Evolutionary conservation across 2,113 vertebrate genomes (phyloP).

Genomic region (Plectropomus leopardus): DNA sequence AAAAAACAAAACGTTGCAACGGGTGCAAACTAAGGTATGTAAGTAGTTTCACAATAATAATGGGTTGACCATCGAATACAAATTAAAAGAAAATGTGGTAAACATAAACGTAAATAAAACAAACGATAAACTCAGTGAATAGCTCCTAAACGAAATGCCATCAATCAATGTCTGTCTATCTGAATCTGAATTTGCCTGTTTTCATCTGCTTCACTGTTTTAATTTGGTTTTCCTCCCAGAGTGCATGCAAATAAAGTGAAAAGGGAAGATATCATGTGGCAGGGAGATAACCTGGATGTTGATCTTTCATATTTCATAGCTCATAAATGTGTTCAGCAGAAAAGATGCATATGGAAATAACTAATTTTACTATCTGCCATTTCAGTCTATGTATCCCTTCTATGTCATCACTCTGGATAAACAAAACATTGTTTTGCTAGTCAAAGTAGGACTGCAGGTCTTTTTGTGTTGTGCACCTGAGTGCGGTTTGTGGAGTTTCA

Average conservation of each 20-base stretch:
- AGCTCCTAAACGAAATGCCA: too few species aligned
- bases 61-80: too few species aligned
- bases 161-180: background rate
- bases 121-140: too few species aligned
- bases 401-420: background rate
- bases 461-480: background rate
- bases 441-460: slow-evolving; percentile 20
- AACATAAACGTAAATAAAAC: too few species aligned
- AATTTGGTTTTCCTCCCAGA: background rate
- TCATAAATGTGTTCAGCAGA: background rate
- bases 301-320: background rate
- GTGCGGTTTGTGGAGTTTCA: background rate
- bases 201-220: background rate
- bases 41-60: too few species aligned
- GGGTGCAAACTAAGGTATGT: too few species aligned
- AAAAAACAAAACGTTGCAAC: too few species aligned
- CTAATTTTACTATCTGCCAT: background rate
- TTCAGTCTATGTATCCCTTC: background rate
- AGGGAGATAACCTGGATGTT: background rate
- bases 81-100: too few species aligned
- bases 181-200: background rate
- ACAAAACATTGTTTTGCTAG: slow-evolving; percentile 53
- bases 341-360: background rate
- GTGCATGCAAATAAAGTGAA: slow-evolving; percentile 33
- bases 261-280: background rate